Base-by-base conservation (phyloP, 2,113 vertebrate species). In the Melanerpes aurifrons region DNA sequence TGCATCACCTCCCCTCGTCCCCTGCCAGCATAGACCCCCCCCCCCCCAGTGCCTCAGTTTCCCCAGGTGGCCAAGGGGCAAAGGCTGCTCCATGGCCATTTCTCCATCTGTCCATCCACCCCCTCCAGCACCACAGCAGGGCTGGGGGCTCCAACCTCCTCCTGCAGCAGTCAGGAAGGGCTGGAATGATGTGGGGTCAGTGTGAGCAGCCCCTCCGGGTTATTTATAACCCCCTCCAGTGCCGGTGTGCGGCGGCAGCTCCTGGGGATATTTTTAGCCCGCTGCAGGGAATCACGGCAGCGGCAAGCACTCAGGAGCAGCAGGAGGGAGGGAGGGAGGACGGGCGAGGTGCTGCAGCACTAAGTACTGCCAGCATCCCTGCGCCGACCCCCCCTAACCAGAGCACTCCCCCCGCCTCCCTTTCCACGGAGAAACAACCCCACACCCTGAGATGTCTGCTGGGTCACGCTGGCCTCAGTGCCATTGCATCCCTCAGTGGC, bases 201-300 rank as follows among this genome's bases (percentile, higher is more conserved):
- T 2, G 22, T 0, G 69, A 68, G 50, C 86, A 25, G 20, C 37
- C 35, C 25, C 45, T 32, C 90, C 14, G 10, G 28, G 56, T 93
- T 95, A 95, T 95, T 96, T 86, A 94, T 92, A 89, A 73, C 66
- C 84, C 7, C 47, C 83, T 77, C 89, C 56, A 0, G 89, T 4
- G 93, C 94, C 88, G 79, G 95, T 78, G 93, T 37, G 79, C 82
- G 15, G 91, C 28, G 68, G 94, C 93, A 68, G 96, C 96, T 95
- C 93, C 89, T 7, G 15, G 89, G 50, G 94, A 78, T 96, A 95
- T 96, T 97, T 96, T 97, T 96, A 97, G 92, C 85, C 82, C 9
- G 48, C 92, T 90, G 93, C 96, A 86, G 89, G 94, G 94, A 95
- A 93, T 71, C 95, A 70, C 79, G 47, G 94, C 2, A 16, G 83